phyloP scores from a whole-genome alignment of 2,888 invertebrate genomes.

The Argynnis bischoffii region DNA sequence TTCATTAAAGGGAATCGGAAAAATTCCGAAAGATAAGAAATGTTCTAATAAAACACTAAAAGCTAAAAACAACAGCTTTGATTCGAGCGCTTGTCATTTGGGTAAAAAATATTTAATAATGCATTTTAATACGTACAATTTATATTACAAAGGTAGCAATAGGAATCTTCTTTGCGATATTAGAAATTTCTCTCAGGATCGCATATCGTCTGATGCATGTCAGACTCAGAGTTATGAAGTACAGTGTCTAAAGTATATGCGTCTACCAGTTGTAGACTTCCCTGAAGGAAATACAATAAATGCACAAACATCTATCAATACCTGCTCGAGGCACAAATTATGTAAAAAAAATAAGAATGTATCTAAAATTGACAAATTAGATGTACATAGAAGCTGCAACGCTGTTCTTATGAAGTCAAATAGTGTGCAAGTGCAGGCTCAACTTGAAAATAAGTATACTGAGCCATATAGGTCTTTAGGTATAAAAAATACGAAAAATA shows the following conservation, averaged over 20 bases:
- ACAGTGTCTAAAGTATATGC: not conserved
- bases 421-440: not conserved
- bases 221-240: not conserved
- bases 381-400: not conserved
- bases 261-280: slow-evolving; percentile 3
- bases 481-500: not conserved
- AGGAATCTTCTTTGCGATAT: not conserved
- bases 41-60: not conserved
- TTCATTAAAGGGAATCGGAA: not conserved
- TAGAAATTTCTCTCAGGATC: slow-evolving; percentile 1
- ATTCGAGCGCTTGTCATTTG: not conserved
- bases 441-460: slow-evolving; percentile 6
- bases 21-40: not conserved
- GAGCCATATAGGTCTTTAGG: not conserved
- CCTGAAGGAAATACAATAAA: slow-evolving; percentile 3
- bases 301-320: not conserved
- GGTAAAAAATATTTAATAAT: not conserved
- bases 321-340: slow-evolving; percentile 13
- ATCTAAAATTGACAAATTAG: not conserved
- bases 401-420: slow-evolving; percentile 8
- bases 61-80: not conserved
- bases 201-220: not conserved
- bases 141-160: not conserved
- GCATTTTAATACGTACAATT: not conserved
- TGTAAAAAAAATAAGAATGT: not conserved